phyloP scores from a whole-genome alignment of 1,140 invertebrate genomes.

The Cotesia vestalis region DNA sequence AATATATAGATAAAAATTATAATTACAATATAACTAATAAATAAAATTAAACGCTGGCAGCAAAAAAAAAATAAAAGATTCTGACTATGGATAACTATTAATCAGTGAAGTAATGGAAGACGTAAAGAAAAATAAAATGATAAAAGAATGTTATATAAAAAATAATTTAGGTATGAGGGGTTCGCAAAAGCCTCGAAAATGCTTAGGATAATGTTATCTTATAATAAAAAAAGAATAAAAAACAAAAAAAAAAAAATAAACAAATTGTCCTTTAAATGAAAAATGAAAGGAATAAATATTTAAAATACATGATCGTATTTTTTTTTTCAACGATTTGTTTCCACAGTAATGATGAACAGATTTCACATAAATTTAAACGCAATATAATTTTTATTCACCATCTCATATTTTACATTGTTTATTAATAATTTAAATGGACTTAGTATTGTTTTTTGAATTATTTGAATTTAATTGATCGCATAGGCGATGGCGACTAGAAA shows the following conservation, averaged over 20 bases:
- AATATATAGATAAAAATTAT: conserved; percentile 24
- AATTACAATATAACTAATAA: conserved; percentile 11
- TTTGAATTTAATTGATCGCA: neutral
- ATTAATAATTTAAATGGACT: conserved; percentile 9
- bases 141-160: conserved; percentile 62
- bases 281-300: conserved; percentile 65
- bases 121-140: conserved; percentile 44
- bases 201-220: conserved; percentile 68
- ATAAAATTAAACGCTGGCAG: conserved; percentile 18
- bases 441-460: neutral
- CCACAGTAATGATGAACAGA: neutral
- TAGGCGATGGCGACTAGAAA: conserved; percentile 18
- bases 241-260: conserved; percentile 41
- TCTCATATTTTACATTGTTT: conserved; percentile 18
- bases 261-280: conserved; percentile 66
- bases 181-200: conserved; percentile 55
- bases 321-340: neutral
- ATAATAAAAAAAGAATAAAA: conserved; percentile 56
- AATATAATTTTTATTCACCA: conserved; percentile 19
- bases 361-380: conserved; percentile 9
- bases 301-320: conserved; percentile 58
- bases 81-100: conserved; percentile 47
- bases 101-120: conserved; percentile 55
- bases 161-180: conserved; percentile 63
- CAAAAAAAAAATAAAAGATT: conserved; percentile 35